These are phyloP conservation scores for Maniola jurtina DNA, from an alignment of 1,140 invertebrate genomes.

Conservation along the genomic window DNA sequence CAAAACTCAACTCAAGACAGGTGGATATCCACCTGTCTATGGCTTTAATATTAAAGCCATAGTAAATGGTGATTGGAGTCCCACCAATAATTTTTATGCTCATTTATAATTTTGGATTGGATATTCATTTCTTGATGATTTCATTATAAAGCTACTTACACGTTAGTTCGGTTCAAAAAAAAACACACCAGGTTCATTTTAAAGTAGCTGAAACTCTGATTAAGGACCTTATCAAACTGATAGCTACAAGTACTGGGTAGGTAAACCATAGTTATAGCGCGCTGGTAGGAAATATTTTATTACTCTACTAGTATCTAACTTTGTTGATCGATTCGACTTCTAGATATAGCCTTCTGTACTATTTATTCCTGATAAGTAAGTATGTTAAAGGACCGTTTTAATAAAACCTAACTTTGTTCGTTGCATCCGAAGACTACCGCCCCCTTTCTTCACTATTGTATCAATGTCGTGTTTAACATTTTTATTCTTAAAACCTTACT, in stretches of 20 bases:
- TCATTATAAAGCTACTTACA: too few relatives aligned
- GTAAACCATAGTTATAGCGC: constrained; percentile 1
- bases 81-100: too few relatives aligned
- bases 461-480: constrained; percentile 60
- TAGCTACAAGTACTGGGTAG: background rate
- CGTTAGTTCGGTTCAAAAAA: too few relatives aligned
- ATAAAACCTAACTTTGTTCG: constrained; percentile 45
- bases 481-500: constrained; percentile 19
- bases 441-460: constrained; percentile 75
- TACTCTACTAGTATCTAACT: background rate
- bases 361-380: background rate
- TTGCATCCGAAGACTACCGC: constrained; percentile 69
- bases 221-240: background rate
- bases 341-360: constrained; percentile 21
- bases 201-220: too few relatives aligned
- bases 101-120: too few relatives aligned
- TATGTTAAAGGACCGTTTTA: constrained; percentile 5
- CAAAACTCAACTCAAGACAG: too few relatives aligned
- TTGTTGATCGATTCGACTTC: constrained; percentile 19
- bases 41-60: too few relatives aligned
- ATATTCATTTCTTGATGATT: too few relatives aligned
- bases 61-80: too few relatives aligned
- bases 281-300: background rate
- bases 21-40: too few relatives aligned
- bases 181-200: too few relatives aligned